Base-by-base conservation (phyloP, 1,140 invertebrate species). In the Mercenaria mercenaria region DNA sequence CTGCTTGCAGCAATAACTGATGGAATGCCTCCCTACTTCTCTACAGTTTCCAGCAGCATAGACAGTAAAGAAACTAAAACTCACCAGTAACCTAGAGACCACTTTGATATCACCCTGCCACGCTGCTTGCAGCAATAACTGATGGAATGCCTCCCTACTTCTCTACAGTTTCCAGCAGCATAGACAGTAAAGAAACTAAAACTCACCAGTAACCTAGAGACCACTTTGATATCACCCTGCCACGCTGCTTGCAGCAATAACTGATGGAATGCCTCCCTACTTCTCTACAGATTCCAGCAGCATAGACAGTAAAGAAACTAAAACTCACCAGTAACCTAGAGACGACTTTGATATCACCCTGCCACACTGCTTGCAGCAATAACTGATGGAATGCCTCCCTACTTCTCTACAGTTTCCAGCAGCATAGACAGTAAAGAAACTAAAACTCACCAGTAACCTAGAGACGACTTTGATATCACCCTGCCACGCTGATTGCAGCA, bases 401-500 rank as follows among this genome's bases (percentile, higher is more conserved):
- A 23, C 88, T 77, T 69, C 89, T 91, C 13, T 94, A 95, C 93
- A 50, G 94, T 94, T 52, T 95, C 94, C 29, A 96, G 88, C 20
- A 96, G 88, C 2, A 95, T 84, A 26, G 93, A 94, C 39, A 90
- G 91, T 13, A 95, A 94, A 50, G n/a, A 20, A 23, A 56, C 15
- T 23, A 56, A 8, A 29, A 85, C 93, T 91, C 84, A 96, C 95
- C 95, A 96, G 69, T 76, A 96, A 82, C 52, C 92, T 93, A 0
- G 83, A 89, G 74, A 95, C 91, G 26, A 95, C 90, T 32, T 92
- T 90, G 26, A 93, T 56, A 81, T 95, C 94, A n/a, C 95, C 95
- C 81, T 95, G 95, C 95, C 95, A 96, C 18, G 94, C 94, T 26
- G 95, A 95, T 81, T 96, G 95, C 37, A 95, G 91, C 6, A 96